Base-by-base conservation (phyloP, 23 tunicate species). In the Corella eumyota region DNA sequence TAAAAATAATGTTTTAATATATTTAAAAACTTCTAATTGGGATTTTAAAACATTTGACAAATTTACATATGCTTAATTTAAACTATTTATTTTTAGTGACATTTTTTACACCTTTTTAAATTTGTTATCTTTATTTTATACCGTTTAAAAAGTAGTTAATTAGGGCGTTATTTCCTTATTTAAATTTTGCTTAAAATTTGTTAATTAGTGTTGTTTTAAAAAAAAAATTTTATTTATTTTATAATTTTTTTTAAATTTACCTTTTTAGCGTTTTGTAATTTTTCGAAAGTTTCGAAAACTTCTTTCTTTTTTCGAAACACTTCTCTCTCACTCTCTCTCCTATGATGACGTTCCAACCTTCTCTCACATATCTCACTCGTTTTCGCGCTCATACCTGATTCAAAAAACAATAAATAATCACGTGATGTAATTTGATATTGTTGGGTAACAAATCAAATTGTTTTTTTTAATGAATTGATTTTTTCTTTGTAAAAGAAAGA, bases 201-300 rank as follows among this genome's bases (percentile, higher is more conserved):
- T 40, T 11, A 11, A 40, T 40, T 40, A 9, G 15, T 9, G 15
- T 15, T 13, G 9, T 20, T n/a, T n/a, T n/a, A 11, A 11, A n/a
- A 6, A 21, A n/a, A n/a, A 23, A 23, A 11, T 6, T 23, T 23
- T n/a, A 53, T 11, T 6, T 7, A 53, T 53, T 53, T 53, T 7
- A 53, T 53, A 21, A 53, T 11, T 11, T 23, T 53, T 53, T 40
- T 11, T 40, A 40, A 40, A 40, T 9, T 40, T 22, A 84, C 94
- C 78, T 84, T 80, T 75, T 60, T 61, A 4, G 80, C 94, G 58
- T 84, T 78, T 45, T 74, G 58, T 32, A 84, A 68, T 34, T 72
- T 52, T 19, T 46, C 26, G 24, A 63, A 61, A 13, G 94, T 69
- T 46, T 69, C 74, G 26, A 54, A 54, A 30, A 75, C 73, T 36